Evolutionary conservation across 2,113 vertebrate species (phyloP), one percentile per base, ranked within the genome.

Genomic region (Trichechus manatus): DNA sequence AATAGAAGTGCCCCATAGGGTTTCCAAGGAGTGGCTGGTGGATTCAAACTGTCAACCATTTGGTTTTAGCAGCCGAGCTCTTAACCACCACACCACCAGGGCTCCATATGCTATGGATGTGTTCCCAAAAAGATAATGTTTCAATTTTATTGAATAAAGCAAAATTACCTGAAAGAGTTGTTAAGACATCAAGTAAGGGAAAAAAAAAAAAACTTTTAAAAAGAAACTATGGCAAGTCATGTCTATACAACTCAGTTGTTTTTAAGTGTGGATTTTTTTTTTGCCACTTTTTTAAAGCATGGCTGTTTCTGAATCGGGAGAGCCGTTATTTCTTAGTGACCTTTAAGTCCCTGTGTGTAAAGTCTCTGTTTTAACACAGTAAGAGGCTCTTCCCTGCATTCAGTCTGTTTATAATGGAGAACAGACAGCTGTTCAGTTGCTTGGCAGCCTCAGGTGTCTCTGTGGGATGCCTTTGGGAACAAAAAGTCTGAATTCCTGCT

Each of bases 401-500:
- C 25, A 8, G 14, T 63, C 36, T 72, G 56, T 84, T 85, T 66
- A 42, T 72, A 66, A 61, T 63, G 47, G 61, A 63, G 63, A 90
- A 50, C 33, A 44, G 31, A 87, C 91, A 94, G 64, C 83, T 90
- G 70, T 89, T 96, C 25, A 23, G 31, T 80, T 36, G 42, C 17
- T 66, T 31, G 59, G 36, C 56, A 72, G 33, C 29, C 13, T 29
- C 22, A 85, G 83, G 87, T 81, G 5, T 87, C 84, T 92, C 95
- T 94, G 68, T 81, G n/a, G 91, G 70, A 59, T 39, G 13, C 6
- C 31, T 75, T 53, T 78, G 68, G 27, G 68, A 88, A 93, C 22
- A 78, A 87, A 82, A 87, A 42, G 3, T 2, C 78, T 83, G 31
- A 63, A 70, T 70, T 59, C 36, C 78, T 8, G 3, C 75, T 89